Evolutionary conservation across 2,113 vertebrate species (phyloP), one percentile per base, ranked within the genome.

Genomic region (Gopherus evgoodei): DNA sequence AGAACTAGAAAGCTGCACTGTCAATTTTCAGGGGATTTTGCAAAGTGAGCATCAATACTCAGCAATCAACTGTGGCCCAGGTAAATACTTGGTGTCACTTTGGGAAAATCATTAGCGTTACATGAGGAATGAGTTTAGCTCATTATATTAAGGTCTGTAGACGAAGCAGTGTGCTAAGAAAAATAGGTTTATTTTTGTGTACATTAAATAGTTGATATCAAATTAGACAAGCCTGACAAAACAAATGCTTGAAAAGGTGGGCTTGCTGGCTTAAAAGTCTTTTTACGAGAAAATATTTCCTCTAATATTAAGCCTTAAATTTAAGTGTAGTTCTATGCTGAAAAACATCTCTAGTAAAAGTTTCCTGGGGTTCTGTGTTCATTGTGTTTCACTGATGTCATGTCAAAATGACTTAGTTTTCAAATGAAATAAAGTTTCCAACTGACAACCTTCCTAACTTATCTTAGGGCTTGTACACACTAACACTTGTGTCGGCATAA

Each of bases 221-320:
- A 17, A 9, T 35, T 69, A 69, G 62, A n/a, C 62, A n/a, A n/a
- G 35, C 62, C 62, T 69, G 62, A n/a, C 8, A n/a, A 69, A 69
- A 69, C 62, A 69, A 69, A 69, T 8, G 35, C 35, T 69, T n/a
- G 62, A n/a, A 19, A n/a, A 69, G 35, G 62, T 69, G 7, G 31
- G 1, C 16, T 65, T 6, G 0, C 12, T 17, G 6, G 16, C 31
- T 35, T n/a, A n/a, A 7, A 35, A 69, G 35, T 8, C 17, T n/a
- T 9, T 69, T 69, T 69, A n/a, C 35, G n/a, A 69, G 62, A 69
- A 69, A n/a, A n/a, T 69, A 69, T 69, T 69, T 4, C 16, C 16
- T 69, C 62, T 21, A n/a, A 69, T 69, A 69, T n/a, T n/a, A 69
- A 69, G 31, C 8, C 31, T 35, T n/a, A n/a, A 19, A 69, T 69